These are phyloP conservation scores for Bujurquina vittata DNA, from an alignment of 2,113 vertebrate genomes.

Conservation along the genomic window DNA sequence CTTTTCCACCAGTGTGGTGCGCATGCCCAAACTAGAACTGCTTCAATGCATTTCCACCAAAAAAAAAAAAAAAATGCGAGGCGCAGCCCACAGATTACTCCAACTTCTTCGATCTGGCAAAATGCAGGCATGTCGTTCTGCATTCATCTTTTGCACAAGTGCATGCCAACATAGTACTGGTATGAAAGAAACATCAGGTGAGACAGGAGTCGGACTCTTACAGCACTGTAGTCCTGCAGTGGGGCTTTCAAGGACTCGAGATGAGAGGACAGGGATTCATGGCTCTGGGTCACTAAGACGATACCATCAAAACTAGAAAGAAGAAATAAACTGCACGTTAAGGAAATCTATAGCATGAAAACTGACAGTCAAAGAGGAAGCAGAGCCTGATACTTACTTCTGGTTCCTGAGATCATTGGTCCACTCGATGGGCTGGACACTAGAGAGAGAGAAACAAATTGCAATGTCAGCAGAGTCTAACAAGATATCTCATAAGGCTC, in stretches of 20 bases:
- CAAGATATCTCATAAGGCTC: background rate
- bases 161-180: background rate
- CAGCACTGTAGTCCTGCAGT: slow-evolving; percentile 78
- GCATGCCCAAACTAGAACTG: background rate
- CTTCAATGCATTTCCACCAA: background rate
- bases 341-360: background rate
- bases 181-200: background rate
- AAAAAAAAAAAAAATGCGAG: background rate
- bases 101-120: background rate
- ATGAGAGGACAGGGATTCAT: slow-evolving; percentile 69
- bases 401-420: slow-evolving; percentile 75
- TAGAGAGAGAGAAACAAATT: slow-evolving; percentile 44
- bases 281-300: slow-evolving; percentile 75
- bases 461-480: slow-evolving; percentile 21
- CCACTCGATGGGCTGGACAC: slow-evolving; percentile 77
- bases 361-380: background rate
- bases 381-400: slow-evolving; percentile 71
- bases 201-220: slow-evolving; percentile 44
- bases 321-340: background rate
- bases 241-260: slow-evolving; percentile 75
- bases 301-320: slow-evolving; percentile 80
- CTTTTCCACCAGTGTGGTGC: background rate
- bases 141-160: background rate
- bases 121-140: background rate
- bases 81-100: background rate